phyloP scores from a whole-genome alignment of 1,140 invertebrate genomes.

The Olivierus martensii region DNA sequence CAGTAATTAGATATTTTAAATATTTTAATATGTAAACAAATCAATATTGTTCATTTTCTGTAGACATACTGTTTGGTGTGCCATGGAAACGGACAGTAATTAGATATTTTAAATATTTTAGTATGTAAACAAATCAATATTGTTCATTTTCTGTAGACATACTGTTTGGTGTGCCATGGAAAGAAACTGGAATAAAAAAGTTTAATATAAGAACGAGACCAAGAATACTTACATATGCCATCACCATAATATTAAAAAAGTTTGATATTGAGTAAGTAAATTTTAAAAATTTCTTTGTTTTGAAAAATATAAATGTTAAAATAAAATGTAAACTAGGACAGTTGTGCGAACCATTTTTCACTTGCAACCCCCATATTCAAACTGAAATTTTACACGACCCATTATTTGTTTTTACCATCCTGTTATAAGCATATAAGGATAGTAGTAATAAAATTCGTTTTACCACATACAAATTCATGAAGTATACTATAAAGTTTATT shows the following conservation, averaged over 20 bases:
- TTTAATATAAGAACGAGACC: slow-evolving; percentile 67
- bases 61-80: slow-evolving; percentile 85
- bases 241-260: slow-evolving; percentile 72
- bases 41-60: slow-evolving; percentile 22
- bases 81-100: too few relatives aligned
- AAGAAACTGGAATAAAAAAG: slow-evolving; percentile 74
- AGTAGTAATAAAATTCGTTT: too few relatives aligned
- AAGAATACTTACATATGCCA: slow-evolving; percentile 71
- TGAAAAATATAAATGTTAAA: neutral
- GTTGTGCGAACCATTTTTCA: neutral
- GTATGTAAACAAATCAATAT: too few relatives aligned
- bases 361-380: too few relatives aligned
- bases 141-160: slow-evolving; percentile 48
- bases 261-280: slow-evolving; percentile 55
- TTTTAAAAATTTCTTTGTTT: neutral
- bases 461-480: too few relatives aligned
- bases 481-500: too few relatives aligned
- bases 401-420: too few relatives aligned
- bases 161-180: slow-evolving; percentile 76
- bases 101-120: too few relatives aligned
- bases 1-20: too few relatives aligned
- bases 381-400: too few relatives aligned
- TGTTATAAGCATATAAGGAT: too few relatives aligned
- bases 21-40: too few relatives aligned
- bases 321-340: neutral